phyloP scores from a whole-genome alignment of 2,113 vertebrate genomes.

The Dipodomys merriami region DNA sequence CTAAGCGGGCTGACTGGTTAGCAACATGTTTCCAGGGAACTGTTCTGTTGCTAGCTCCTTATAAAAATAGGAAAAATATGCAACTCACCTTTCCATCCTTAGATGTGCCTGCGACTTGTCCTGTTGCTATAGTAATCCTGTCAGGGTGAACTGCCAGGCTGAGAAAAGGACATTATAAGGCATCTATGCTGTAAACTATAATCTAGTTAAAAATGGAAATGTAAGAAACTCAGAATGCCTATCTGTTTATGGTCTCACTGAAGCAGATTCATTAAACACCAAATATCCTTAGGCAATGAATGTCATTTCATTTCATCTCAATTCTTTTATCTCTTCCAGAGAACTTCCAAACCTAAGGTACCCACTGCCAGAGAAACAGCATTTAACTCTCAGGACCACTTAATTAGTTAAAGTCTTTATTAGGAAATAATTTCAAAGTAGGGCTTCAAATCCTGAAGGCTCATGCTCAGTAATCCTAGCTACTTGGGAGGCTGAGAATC shows the following conservation, averaged over 20 bases:
- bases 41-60: not conserved
- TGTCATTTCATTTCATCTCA: not conserved
- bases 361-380: not conserved
- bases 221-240: not conserved
- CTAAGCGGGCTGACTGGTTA: not conserved
- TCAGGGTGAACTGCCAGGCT: conserved; percentile 98
- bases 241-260: not conserved
- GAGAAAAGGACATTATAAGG: conserved; percentile 66
- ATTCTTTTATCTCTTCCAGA: not conserved
- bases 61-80: not conserved
- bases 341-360: conserved; percentile 7
- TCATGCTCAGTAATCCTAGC: no score
- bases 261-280: not conserved
- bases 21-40: not conserved
- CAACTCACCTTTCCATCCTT: conserved; percentile 96
- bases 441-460: no score
- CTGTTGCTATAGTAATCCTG: conserved; percentile 99
- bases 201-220: not conserved
- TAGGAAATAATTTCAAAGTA: not conserved
- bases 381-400: not conserved
- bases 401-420: not conserved
- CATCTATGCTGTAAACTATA: not conserved
- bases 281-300: not conserved
- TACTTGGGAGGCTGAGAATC: no score
- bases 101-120: conserved; percentile 98